Base-by-base conservation (phyloP, 23 tunicate genomes). In the Phallusia fumigata region DNA sequence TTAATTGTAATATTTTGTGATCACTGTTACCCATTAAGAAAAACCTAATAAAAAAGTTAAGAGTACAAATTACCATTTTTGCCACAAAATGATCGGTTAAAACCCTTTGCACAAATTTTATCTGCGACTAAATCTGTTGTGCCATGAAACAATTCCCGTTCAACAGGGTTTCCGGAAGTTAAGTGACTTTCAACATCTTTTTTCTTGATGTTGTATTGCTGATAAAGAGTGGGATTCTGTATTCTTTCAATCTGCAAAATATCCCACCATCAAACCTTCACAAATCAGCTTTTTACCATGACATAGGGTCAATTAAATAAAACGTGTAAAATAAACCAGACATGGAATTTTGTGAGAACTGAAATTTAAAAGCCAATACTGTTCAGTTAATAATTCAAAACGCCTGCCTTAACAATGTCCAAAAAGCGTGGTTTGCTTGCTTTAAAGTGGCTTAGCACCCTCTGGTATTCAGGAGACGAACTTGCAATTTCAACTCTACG, bases 91-190 rank as follows among this genome's bases (percentile, higher is more conserved):
- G 32, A 52, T 32, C 88, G 64, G 52, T 89, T 82, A 84, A 89
- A 89, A 31, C 88, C 84, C 19, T 79, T 53, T 0, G 31, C 51
- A 73, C 88, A 89, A 65, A 89, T 89, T 0, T 53, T 83, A 0
- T 89, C 88, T 30, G 77, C 88, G 32, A 45, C 82, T 33, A 28
- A 69, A 0, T 49, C 30, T n/a, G 80, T 19, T 2, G 93, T 89
- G n/a, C 93, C 93, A 74, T 89, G 93, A 65, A 89, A 89, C 22
- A 89, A 49, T 36, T 89, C 87, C 19, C 88, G 31, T 33, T 79
- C 84, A 2, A 84, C 84, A 28, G 85, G 83, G 19, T 79, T 47
- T 26, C 30, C 73, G 2, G 81, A 26, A 15, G 18, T 50, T 73
- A 84, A 77, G 47, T 65, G 84, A 0, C 44, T 24, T 33, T 89